A percentile compares a stretch with the other conserved stretches of the same genome.
Conservation (phyloP, 2,888 invertebrate species). For the Platycheirus albimanus region DNA sequence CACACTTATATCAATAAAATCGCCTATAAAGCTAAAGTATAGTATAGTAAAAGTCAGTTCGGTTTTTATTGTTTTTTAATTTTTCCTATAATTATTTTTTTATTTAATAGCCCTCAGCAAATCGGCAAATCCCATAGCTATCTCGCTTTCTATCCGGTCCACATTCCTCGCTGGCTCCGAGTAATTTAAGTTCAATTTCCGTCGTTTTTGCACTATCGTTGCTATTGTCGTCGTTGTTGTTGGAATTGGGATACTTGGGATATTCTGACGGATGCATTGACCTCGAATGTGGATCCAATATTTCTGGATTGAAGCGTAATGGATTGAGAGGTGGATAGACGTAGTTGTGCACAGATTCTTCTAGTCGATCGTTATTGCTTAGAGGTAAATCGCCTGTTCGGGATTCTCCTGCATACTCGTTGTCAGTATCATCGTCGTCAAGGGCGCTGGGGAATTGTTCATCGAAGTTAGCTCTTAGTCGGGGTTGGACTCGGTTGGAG, state of each 20-base stretch:
- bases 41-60: conserved; percentile 67
- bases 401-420: conserved; percentile 75
- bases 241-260: conserved; percentile 59
- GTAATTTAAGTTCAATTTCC: conserved; percentile 79
- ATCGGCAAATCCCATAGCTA: conserved; percentile 86
- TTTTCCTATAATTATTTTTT: not conserved
- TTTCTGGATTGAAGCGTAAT: conserved; percentile 47
- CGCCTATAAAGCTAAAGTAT: conserved; percentile 51
- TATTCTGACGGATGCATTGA: conserved; percentile 56
- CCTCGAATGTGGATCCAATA: conserved; percentile 47
- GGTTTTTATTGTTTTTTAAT: too few relatives aligned
- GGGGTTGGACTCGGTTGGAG: conserved; percentile 74
- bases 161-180: conserved; percentile 89
- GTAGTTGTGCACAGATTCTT: conserved; percentile 63
- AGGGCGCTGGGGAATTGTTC: conserved; percentile 67
- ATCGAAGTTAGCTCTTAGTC: conserved; percentile 39
- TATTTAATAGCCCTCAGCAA: conserved; percentile 80
- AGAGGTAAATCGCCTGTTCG: conserved; percentile 58
- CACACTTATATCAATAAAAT: conserved; percentile 45
- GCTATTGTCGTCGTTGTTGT: conserved; percentile 51
- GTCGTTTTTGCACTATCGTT: conserved; percentile 53
- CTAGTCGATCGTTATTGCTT: conserved; percentile 49
- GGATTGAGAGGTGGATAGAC: conserved; percentile 69
- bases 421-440: conserved; percentile 76
- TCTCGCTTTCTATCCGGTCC: conserved; percentile 89